Percentiles rank a stretch among this genome's conserved stretches.
phyloP scores from a whole-genome alignment of 2,888 invertebrate genomes.

The Hyppa rectilinea region DNA sequence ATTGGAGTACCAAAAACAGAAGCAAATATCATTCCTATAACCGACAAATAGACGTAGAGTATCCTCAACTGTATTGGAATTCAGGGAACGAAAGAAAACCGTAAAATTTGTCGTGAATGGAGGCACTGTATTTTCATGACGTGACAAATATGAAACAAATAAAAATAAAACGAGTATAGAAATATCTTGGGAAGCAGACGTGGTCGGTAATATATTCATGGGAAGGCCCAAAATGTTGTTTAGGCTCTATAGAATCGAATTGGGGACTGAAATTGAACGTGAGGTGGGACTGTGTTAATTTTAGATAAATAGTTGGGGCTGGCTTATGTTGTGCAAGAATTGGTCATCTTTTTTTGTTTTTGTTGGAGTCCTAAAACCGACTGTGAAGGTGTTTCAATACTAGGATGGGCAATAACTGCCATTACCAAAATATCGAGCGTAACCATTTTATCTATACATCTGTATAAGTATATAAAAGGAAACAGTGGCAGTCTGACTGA shows the following conservation, averaged over 20 bases:
- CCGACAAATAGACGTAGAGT: constrained; percentile 44
- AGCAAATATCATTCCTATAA: constrained; percentile 65
- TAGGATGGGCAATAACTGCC: not conserved
- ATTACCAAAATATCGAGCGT: not conserved
- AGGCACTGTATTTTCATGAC: constrained; percentile 75
- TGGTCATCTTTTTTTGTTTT: not conserved
- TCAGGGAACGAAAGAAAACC: constrained; percentile 65
- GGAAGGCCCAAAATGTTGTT: constrained; percentile 54
- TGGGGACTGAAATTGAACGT: constrained; percentile 55
- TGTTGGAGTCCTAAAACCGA: not conserved
- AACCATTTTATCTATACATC: too few relatives aligned
- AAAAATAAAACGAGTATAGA: constrained; percentile 69
- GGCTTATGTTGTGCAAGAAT: not conserved
- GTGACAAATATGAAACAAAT: constrained; percentile 78
- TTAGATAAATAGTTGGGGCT: constrained; percentile 48
- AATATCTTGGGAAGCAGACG: constrained; percentile 57
- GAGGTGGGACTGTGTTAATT: constrained; percentile 46
- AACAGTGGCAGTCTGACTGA: too few relatives aligned
- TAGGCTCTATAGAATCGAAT: constrained; percentile 59
- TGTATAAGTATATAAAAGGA: too few relatives aligned
- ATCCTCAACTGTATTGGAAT: constrained; percentile 68
- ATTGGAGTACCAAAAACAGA: constrained; percentile 52
- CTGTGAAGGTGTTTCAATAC: not conserved
- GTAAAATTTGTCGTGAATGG: constrained; percentile 71
- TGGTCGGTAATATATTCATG: constrained; percentile 63